phyloP scores from a whole-genome alignment of 2,888 invertebrate genomes.

The Tyria jacobaeae region DNA sequence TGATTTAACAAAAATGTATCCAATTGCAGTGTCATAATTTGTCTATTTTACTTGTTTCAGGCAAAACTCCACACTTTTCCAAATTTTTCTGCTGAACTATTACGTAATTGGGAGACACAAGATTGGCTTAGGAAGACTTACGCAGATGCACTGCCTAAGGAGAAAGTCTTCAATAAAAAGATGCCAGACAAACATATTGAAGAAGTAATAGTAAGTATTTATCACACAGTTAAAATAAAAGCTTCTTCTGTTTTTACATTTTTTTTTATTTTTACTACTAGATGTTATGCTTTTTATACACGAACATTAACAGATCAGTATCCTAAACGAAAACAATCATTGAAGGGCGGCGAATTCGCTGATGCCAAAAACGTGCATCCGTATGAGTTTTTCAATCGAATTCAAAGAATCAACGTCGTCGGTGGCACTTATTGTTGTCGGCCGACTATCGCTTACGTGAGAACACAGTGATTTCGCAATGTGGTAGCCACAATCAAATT shows the following conservation, averaged over 20 bases:
- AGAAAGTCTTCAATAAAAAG: slow-evolving; percentile 61
- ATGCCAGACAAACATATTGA: slow-evolving; percentile 65
- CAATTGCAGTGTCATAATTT: neutral
- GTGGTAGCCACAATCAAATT: slow-evolving; percentile 63
- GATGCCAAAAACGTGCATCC: slow-evolving; percentile 85
- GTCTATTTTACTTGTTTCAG: slow-evolving; percentile 71
- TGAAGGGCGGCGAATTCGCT: slow-evolving; percentile 79
- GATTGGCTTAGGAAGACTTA: slow-evolving; percentile 67
- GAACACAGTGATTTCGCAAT: slow-evolving; percentile 83
- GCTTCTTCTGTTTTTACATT: too few relatives aligned
- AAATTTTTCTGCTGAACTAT: slow-evolving; percentile 61
- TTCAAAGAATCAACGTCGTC: slow-evolving; percentile 82
- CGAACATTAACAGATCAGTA: slow-evolving; percentile 56
- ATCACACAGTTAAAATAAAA: neutral
- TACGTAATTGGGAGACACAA: slow-evolving; percentile 59
- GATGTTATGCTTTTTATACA: slow-evolving; percentile 34
- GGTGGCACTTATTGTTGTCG: slow-evolving; percentile 84
- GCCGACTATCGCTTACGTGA: slow-evolving; percentile 82
- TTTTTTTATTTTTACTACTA: neutral
- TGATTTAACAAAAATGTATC: neutral
- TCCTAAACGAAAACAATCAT: slow-evolving; percentile 69
- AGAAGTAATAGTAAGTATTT: slow-evolving; percentile 67
- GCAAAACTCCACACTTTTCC: slow-evolving; percentile 66
- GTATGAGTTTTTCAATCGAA: slow-evolving; percentile 83
- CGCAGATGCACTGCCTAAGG: slow-evolving; percentile 69